Conservation (phyloP, 2,797 vertebrate genomes). For the Aldrovandia affinis region DNA sequence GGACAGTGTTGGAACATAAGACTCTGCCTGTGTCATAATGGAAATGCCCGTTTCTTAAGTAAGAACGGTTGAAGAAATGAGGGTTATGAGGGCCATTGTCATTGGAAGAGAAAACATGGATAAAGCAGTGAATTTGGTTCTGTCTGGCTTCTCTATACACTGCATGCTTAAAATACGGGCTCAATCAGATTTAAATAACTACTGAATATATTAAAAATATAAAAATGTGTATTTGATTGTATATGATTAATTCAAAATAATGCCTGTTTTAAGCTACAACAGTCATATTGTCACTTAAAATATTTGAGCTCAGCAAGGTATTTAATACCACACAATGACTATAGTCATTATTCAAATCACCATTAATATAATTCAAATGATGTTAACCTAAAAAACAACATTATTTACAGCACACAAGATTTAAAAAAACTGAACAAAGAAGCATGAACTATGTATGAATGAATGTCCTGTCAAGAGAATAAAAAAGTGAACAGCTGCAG, state of each 20-base stretch:
- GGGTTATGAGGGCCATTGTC: constrained; percentile 61
- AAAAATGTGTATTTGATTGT: neutral
- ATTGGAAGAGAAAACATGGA: constrained; percentile 54
- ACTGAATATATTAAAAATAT: neutral
- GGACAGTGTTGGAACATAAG: constrained; percentile 73
- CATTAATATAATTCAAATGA: neutral
- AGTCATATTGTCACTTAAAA: neutral
- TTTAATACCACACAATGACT: neutral
- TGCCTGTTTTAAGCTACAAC: neutral
- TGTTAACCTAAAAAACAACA: neutral
- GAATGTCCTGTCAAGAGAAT: neutral
- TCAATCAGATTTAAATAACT: no score
- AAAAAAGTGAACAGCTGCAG: neutral
- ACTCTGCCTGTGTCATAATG: constrained; percentile 58
- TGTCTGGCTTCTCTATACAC: no score
- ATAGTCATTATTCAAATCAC: neutral
- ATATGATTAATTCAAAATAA: no score
- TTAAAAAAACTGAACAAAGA: neutral
- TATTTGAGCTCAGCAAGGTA: neutral
- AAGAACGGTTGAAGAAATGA: constrained; percentile 65
- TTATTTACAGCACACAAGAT: neutral
- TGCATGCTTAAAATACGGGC: no score
- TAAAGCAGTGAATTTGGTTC: no score
- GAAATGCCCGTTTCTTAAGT: constrained; percentile 64
- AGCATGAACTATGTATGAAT: neutral